A percentile compares a stretch with the other conserved stretches of the same genome.
phyloP scores from a whole-genome alignment of 2,113 vertebrate genomes.

The Sinocyclocheilus maitianheensis region DNA sequence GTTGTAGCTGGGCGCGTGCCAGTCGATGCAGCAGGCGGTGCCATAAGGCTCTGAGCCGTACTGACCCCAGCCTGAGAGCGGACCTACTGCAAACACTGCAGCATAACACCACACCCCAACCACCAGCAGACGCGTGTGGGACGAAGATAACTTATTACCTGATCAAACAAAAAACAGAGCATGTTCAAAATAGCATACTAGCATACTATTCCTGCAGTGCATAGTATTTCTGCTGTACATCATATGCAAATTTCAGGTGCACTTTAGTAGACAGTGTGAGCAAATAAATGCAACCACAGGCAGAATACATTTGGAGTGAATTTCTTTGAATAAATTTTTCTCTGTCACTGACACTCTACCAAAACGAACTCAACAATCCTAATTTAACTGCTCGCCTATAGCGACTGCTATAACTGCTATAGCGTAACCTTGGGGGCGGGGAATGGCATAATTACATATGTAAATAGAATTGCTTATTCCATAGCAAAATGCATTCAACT shows the following conservation, averaged over 20 bases:
- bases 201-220: background rate
- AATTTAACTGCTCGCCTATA: no score
- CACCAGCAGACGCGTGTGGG: slow-evolving; percentile 75
- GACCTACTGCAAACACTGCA: slow-evolving; percentile 77
- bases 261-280: background rate
- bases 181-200: background rate
- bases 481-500: no score
- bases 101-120: slow-evolving; percentile 80
- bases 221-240: no score
- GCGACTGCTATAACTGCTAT: no score
- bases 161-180: background rate
- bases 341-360: background rate
- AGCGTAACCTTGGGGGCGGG: no score
- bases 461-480: no score
- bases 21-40: slow-evolving; percentile 85
- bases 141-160: slow-evolving; percentile 81
- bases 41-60: slow-evolving; percentile 85
- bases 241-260: no score
- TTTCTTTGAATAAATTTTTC: background rate
- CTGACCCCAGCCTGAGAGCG: slow-evolving; percentile 80
- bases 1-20: slow-evolving; percentile 71
- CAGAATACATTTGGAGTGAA: no score
- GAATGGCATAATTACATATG: no score
- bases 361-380: background rate
- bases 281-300: background rate